phyloP scores from a whole-genome alignment of 1,140 invertebrate genomes.

The Platyscapa corneri region DNA sequence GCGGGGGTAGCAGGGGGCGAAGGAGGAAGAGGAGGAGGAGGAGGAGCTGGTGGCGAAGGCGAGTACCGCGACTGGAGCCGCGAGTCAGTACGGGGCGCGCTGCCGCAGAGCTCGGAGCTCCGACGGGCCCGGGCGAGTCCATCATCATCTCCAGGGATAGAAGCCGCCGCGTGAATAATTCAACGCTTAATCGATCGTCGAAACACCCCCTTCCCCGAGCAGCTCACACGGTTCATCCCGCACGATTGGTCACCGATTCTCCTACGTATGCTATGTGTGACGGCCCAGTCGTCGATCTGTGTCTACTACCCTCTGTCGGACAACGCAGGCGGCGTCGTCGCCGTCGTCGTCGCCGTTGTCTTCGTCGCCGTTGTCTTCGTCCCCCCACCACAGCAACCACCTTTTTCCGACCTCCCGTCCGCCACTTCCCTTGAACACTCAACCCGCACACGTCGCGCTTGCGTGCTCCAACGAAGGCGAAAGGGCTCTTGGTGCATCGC shows the following conservation, averaged over 20 bases:
- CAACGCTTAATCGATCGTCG: slow-evolving; percentile 60
- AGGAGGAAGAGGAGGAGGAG: not conserved
- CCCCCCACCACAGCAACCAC: not conserved
- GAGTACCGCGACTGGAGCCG: not conserved
- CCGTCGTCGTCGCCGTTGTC: not conserved
- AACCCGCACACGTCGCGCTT: not conserved
- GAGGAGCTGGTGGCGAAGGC: not conserved
- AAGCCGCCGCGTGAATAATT: slow-evolving; percentile 58
- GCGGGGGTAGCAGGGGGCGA: not conserved
- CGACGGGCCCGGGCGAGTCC: slow-evolving; percentile 29
- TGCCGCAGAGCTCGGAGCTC: slow-evolving; percentile 28
- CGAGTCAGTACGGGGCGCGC: slow-evolving; percentile 16
- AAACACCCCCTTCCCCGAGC: not conserved
- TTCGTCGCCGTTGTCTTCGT: not conserved
- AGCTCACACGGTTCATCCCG: no score
- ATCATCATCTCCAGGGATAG: slow-evolving; percentile 29
- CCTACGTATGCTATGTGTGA: not conserved
- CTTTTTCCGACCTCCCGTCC: not conserved
- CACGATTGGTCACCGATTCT: not conserved
- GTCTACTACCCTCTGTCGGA: not conserved
- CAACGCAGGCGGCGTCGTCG: not conserved
- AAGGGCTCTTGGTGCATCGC: not conserved
- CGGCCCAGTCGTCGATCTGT: not conserved
- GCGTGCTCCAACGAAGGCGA: not conserved
- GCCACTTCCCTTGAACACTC: not conserved